Conservation (phyloP, 2,797 vertebrate species). For the Alosa sapidissima region DNA sequence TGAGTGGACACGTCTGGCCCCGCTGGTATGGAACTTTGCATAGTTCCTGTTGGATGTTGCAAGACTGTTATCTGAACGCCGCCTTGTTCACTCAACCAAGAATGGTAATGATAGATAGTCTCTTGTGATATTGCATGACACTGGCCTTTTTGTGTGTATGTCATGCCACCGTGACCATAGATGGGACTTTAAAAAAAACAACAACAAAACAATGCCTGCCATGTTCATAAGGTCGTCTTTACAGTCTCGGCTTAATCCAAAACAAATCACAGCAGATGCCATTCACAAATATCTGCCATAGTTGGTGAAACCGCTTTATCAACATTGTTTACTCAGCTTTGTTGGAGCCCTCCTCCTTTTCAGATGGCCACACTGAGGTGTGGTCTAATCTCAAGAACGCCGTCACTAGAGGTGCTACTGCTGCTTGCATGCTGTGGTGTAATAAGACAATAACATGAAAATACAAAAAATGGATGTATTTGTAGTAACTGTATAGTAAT, state of each 20-base stretch:
- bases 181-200: background rate
- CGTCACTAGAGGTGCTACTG: background rate
- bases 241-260: background rate
- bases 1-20: background rate
- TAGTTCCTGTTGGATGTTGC: slow-evolving; percentile 10
- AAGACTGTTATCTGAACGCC: background rate
- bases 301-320: background rate
- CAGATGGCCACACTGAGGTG: background rate
- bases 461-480: background rate
- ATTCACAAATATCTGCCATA: background rate
- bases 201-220: background rate
- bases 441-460: background rate
- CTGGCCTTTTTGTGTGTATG: background rate
- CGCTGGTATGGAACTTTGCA: background rate
- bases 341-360: background rate
- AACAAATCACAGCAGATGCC: background rate
- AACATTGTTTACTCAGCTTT: background rate
- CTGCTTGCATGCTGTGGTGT: background rate
- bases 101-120: background rate
- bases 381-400: background rate
- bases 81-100: background rate
- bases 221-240: background rate
- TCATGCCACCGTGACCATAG: background rate
- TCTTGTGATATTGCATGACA: background rate
- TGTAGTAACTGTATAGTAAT: background rate